Percentiles rank a stretch among this genome's conserved stretches.
These are phyloP conservation scores for Mechanitis mazaeus DNA, from an alignment of 2,888 invertebrate species.

Conservation along the genomic window DNA sequence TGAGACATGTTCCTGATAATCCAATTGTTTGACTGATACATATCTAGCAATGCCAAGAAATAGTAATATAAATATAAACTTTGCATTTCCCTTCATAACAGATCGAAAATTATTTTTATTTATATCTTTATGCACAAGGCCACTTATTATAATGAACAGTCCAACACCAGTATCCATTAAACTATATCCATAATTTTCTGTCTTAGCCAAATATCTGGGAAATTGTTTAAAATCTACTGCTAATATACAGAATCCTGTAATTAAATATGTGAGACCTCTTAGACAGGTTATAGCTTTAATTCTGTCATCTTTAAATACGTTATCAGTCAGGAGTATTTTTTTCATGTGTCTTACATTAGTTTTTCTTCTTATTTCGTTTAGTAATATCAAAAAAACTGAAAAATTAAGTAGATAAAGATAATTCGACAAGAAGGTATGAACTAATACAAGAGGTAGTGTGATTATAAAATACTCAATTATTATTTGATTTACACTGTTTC, in stretches of 20 bases:
- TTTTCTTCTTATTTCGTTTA: constrained; percentile 33
- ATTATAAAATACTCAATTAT: constrained; percentile 75
- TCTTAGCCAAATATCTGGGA: constrained; percentile 91
- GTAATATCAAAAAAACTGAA: constrained; percentile 39
- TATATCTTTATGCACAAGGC: constrained; percentile 78
- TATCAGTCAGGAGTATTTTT: constrained; percentile 16
- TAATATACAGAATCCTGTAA: constrained; percentile 88
- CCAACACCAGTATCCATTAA: constrained; percentile 98
- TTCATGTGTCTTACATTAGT: constrained; percentile 14
- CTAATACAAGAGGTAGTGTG: constrained; percentile 73
- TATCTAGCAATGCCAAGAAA: constrained; percentile 80
- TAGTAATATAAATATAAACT: constrained; percentile 56
- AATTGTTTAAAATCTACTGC: constrained; percentile 96
- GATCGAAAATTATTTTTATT: constrained; percentile 41
- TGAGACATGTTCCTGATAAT: constrained; percentile 91
- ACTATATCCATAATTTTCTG: constrained; percentile 88
- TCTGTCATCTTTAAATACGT: constrained; percentile 35
- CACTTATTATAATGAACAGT: constrained; percentile 88
- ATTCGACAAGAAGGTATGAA: constrained; percentile 71
- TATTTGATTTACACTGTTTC: constrained; percentile 42
- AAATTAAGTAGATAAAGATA: constrained; percentile 52
- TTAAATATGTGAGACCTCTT: constrained; percentile 82
- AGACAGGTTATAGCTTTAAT: constrained; percentile 78
- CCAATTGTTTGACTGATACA: constrained; percentile 76
- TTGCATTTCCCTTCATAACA: constrained; percentile 53